phyloP scores from a whole-genome alignment of 2,113 vertebrate genomes.

The Leucoraja erinaceus region DNA sequence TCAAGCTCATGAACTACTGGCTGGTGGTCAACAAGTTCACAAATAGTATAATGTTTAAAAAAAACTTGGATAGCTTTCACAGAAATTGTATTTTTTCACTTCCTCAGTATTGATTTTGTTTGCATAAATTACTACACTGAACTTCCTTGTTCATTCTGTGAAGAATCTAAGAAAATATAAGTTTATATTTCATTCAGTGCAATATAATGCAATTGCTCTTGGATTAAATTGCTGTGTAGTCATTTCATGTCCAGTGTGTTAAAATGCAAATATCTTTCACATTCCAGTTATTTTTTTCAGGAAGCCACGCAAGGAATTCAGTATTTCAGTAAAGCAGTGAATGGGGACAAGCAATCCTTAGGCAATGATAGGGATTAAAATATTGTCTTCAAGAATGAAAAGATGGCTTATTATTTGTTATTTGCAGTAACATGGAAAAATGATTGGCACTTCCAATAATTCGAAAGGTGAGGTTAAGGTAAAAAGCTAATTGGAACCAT shows the following conservation, averaged over 20 bases:
- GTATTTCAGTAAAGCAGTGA: too few species aligned
- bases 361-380: background rate
- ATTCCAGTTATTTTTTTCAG: background rate
- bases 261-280: background rate
- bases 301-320: background rate
- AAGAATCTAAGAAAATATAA: background rate
- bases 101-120: background rate
- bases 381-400: background rate
- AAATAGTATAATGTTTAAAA: background rate
- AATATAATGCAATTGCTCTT: background rate
- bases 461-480: too few species aligned
- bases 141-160: background rate
- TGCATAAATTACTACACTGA: background rate
- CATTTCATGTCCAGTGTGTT: background rate
- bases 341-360: background rate
- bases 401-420: background rate
- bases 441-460: too few species aligned
- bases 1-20: background rate
- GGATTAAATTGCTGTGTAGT: background rate
- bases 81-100: background rate
- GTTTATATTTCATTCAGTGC: background rate
- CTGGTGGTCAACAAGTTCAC: background rate
- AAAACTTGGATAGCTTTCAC: background rate
- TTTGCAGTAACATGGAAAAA: background rate
- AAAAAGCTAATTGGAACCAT: too few species aligned